These are phyloP conservation scores for Lophotis ruficrista DNA, from an alignment of 2,113 vertebrate genomes.

Conservation along the genomic window DNA sequence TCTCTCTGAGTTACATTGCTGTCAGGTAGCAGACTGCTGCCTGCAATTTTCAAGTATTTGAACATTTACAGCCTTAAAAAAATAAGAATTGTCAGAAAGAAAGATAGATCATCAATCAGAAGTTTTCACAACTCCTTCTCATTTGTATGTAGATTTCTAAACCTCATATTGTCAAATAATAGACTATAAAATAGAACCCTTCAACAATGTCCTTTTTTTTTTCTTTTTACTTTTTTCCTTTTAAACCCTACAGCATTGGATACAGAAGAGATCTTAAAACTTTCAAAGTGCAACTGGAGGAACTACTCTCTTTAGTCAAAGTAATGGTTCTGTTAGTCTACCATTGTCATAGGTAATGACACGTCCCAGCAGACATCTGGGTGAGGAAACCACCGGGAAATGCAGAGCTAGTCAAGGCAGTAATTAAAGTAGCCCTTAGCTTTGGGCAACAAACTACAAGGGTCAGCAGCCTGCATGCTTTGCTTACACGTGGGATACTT, in stretches of 20 bases:
- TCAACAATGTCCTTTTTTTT: background rate
- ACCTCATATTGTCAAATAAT: background rate
- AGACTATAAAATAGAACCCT: background rate
- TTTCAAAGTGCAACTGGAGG: background rate
- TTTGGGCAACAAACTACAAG: background rate
- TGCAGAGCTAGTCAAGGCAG: background rate
- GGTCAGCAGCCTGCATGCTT: background rate
- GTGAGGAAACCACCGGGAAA: background rate
- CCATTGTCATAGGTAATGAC: background rate
- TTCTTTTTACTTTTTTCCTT: background rate
- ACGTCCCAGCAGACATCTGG: background rate
- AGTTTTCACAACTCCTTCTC: background rate
- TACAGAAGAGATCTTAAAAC: background rate
- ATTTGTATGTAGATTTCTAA: conserved; percentile 1
- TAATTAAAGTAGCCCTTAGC: background rate
- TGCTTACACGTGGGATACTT: background rate
- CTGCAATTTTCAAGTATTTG: background rate
- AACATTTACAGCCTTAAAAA: background rate
- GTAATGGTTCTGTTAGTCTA: background rate
- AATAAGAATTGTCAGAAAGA: background rate
- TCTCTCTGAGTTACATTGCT: background rate
- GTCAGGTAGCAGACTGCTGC: background rate
- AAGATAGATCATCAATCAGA: background rate
- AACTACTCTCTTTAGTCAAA: background rate
- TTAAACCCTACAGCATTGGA: background rate